Evolutionary conservation across 2,888 invertebrate species (phyloP), one percentile per base, ranked within the genome.

Genomic region (Hipparchia sbordonii): DNA sequence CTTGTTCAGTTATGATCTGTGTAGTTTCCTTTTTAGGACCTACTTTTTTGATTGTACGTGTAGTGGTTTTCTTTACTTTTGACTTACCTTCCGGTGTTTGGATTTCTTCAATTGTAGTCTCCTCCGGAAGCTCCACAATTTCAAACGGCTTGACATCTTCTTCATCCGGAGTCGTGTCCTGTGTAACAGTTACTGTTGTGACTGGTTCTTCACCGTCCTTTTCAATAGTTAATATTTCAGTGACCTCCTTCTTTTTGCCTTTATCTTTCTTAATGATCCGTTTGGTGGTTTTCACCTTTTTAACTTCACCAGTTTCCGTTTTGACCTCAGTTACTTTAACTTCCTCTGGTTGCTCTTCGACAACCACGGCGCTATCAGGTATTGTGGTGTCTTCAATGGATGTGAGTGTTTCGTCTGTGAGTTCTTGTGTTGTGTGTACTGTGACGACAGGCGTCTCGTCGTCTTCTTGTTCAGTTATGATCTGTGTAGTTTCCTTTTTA

Each of bases 101-200:
- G 23, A 68, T 57, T 67, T 80, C 75, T 72, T 81, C 74, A 0
- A 78, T 54, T 0, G 72, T 82, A 56, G 78, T 78, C 56, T 87
- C 79, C 71, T 80, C 74, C 0, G 87, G 75, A 77, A 74, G 51
- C 59, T 89, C 82, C 74, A 92, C 84, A 1, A 89, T 79, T 59
- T 73, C 61, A 60, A 70, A 66, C n/a, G 70, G 12, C 12, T 61
- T 13, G 10, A n/a, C n/a, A 46, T n/a, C 77, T 0, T 39, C 56
- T 45, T 67, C 67, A 12, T 45, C 71, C 51, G 78, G 77, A 4
- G 12, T 12, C 6, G 39, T 45, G 45, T 39, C 61, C 33, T 61
- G 46, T 6, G 1, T 6, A 69, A 62, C 77, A 74, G 74, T 79
- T 0, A 82, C 79, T 0, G 79, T 82, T 0, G 80, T 82, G 61